Evolutionary conservation across 2,797 vertebrate species (phyloP), one percentile per base, ranked within the genome.

Genomic region (Chanos chanos): DNA sequence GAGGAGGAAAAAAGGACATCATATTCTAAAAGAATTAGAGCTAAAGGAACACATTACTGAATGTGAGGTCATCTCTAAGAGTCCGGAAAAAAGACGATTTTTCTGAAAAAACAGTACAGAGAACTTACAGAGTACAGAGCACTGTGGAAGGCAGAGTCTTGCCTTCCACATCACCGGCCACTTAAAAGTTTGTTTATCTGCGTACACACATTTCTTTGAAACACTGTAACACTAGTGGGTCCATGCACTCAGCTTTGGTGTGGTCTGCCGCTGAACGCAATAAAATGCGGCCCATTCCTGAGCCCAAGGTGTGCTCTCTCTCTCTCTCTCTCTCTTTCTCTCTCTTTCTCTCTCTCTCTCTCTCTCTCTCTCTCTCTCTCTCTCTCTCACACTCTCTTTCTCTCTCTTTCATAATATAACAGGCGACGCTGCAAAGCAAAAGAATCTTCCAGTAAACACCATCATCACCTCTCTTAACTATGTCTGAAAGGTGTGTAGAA

Each of bases 21-120:
- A 74, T 71, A 76, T 80, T 79, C 84, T 87, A 89, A 89, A 88
- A 71, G 83, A 86, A 89, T 90, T 90, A 89, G 85, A 86, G 83
- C 79, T 36, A 61, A 33, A 68, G 56, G 75, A 82, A 83, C 78
- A 81, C 81, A 84, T 78, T 77, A 82, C 45, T 10, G 64, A 75
- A 78, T 65, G 83, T 87, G 86, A 90, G 83, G 78, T 89, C 85
- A 89, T 86, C 53, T 63, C 63, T 65, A 72, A 74, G 77, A 83
- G 70, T 63, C 40, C 57, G 71, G 48, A 76, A 58, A 61, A 28
- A 18, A 58, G 33, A 9, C 13, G 44, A 34, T 30, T 31, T 28
- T 40, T 50, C 74, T 66, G 43, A 16, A 36, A 50, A 5, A 16
- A 13, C 15, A 51, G 22, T 36, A 53, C 2, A 10, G n/a, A n/a